phyloP scores from a whole-genome alignment of 1,140 invertebrate species.

The Octopus bimaculoides region DNA sequence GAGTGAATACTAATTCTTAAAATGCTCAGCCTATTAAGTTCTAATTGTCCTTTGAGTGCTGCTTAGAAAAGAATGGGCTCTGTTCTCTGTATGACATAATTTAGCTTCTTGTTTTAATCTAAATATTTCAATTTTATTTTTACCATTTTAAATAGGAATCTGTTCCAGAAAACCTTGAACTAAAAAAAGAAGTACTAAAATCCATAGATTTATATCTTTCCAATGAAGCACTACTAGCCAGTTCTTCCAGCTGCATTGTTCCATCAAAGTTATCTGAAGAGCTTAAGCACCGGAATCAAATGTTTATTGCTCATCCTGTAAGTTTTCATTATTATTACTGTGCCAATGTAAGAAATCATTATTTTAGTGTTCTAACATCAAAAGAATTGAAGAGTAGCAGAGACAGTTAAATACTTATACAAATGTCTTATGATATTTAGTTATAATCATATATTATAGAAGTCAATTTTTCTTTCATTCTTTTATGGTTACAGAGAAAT shows the following conservation, averaged over 20 bases:
- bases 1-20: too few relatives aligned
- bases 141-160: constrained; percentile 60
- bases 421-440: too few relatives aligned
- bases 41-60: too few relatives aligned
- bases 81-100: neutral
- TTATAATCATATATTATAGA: too few relatives aligned
- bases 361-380: too few relatives aligned
- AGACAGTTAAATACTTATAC: too few relatives aligned
- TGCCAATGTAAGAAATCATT: too few relatives aligned
- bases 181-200: constrained; percentile 79
- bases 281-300: constrained; percentile 73
- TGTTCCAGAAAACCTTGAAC: constrained; percentile 79
- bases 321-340: constrained; percentile 31
- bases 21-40: too few relatives aligned
- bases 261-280: constrained; percentile 80
- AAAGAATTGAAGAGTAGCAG: too few relatives aligned
- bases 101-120: neutral
- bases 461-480: too few relatives aligned
- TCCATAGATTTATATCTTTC: constrained; percentile 73
- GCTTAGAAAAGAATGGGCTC: neutral
- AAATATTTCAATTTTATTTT: neutral
- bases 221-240: constrained; percentile 68
- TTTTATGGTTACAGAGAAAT: too few relatives aligned
- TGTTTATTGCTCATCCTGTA: constrained; percentile 85
- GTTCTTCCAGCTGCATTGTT: constrained; percentile 86